phyloP scores from a whole-genome alignment of 2,797 vertebrate species.

The Sebastes alutus region DNA sequence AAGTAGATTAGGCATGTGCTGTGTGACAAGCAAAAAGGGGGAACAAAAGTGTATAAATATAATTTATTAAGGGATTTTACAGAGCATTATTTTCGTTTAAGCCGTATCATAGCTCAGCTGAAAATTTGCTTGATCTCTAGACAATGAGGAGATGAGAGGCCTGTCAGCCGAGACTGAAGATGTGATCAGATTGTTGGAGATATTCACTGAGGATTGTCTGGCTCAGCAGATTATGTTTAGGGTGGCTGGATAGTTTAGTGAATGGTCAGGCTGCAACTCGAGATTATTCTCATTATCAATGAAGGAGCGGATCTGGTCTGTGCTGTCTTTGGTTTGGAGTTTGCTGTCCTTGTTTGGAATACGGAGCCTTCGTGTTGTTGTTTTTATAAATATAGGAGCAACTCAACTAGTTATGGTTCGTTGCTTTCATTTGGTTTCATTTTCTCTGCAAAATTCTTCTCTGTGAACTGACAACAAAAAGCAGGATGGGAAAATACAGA shows the following conservation, averaged over 20 bases:
- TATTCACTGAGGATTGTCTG: conserved; percentile 7
- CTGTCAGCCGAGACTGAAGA: conserved; percentile 21
- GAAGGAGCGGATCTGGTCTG: no score
- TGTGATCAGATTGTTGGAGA: conserved; percentile 38
- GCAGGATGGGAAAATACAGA: neutral
- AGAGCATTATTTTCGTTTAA: conserved; percentile 40
- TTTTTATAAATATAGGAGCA: no score
- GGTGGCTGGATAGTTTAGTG: neutral
- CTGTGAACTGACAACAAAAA: neutral
- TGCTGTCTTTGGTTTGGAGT: no score
- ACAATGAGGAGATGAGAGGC: conserved; percentile 42
- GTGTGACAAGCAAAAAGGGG: conserved; percentile 14
- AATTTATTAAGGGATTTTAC: conserved; percentile 48
- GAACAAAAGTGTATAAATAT: conserved; percentile 23
- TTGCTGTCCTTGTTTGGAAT: no score
- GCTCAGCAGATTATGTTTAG: conserved; percentile 4
- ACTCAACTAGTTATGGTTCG: neutral
- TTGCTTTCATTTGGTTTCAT: neutral
- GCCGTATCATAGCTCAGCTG: conserved; percentile 23
- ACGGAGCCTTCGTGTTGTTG: no score
- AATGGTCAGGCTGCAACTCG: neutral
- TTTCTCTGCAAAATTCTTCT: neutral
- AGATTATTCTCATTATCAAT: neutral
- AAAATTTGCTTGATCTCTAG: conserved; percentile 41
- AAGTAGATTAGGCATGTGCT: conserved; percentile 73